Conservation (phyloP, 1,140 invertebrate genomes). For the Globodera rostochiensis region DNA sequence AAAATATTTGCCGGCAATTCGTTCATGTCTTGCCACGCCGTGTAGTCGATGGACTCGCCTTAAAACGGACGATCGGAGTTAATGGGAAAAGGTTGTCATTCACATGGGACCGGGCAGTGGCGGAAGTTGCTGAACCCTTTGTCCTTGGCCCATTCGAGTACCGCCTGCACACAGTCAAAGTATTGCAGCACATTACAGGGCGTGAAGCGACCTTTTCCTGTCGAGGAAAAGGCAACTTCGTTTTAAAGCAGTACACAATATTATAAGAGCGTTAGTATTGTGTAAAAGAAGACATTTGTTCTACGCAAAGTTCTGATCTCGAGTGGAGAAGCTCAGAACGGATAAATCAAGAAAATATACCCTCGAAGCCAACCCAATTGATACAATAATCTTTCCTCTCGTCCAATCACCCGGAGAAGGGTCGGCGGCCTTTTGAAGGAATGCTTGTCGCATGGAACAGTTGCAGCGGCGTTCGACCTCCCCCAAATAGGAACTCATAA, state of each 20-base stretch:
- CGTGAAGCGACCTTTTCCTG: conserved; percentile 2
- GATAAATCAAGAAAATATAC: background rate
- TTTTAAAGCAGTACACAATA: too few relatives aligned
- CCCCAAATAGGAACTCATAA: conserved; percentile 55
- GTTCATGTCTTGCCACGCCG: conserved; percentile 65
- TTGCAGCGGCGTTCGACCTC: conserved; percentile 57
- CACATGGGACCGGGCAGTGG: conserved; percentile 55
- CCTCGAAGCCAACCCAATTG: background rate
- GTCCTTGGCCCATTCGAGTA: conserved; percentile 47
- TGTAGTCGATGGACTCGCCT: conserved; percentile 57
- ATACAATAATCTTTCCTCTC: background rate
- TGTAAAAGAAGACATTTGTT: too few relatives aligned
- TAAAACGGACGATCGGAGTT: background rate
- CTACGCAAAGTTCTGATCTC: too few relatives aligned
- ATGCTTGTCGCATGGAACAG: conserved; percentile 58
- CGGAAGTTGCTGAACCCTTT: conserved; percentile 46
- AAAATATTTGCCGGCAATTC: conserved; percentile 59
- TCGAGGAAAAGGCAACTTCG: too few relatives aligned
- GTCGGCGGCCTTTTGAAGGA: conserved; percentile 11
- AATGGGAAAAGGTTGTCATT: conserved; percentile 20
- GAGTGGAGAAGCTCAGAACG: background rate
- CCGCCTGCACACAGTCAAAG: conserved; percentile 55
- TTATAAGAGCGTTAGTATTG: too few relatives aligned
- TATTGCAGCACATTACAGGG: conserved; percentile 61
- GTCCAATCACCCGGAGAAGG: background rate